A percentile compares a stretch with the other conserved stretches of the same genome.
These are phyloP conservation scores for Protophormia terraenovae DNA, from an alignment of 2,888 invertebrate genomes.

Conservation along the genomic window DNA sequence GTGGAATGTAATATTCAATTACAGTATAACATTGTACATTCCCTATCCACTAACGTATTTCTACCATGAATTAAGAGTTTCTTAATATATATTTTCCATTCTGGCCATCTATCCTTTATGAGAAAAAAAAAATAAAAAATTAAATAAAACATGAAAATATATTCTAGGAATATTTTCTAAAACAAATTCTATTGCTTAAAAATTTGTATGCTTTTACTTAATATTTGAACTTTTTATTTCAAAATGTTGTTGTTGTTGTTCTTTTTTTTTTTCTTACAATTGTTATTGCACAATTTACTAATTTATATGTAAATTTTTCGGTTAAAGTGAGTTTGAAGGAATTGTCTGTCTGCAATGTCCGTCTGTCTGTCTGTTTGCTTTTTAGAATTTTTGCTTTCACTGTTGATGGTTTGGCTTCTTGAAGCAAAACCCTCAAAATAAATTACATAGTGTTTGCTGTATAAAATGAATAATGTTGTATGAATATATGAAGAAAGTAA, in stretches of 20 bases:
- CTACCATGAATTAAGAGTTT: slow-evolving; percentile 27
- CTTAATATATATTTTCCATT: not conserved
- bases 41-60: not conserved
- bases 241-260: not conserved
- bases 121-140: too few species aligned
- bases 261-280: not conserved
- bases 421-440: slow-evolving; percentile 32
- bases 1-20: slow-evolving; percentile 42
- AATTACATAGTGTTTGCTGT: slow-evolving; percentile 12
- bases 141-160: slow-evolving; percentile 14
- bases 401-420: slow-evolving; percentile 30
- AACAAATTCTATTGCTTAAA: not conserved
- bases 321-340: slow-evolving; percentile 41
- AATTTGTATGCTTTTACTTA: slow-evolving; percentile 39
- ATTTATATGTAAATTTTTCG: slow-evolving; percentile 66
- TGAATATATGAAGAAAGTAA: not conserved
- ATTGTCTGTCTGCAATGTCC: not conserved
- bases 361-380: not conserved
- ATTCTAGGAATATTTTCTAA: not conserved
- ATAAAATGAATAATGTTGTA: not conserved
- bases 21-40: not conserved
- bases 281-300: slow-evolving; percentile 49
- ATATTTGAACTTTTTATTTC: slow-evolving; percentile 22
- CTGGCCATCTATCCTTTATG: not conserved
- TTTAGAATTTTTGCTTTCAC: slow-evolving; percentile 8